Base-by-base conservation (phyloP, 2,113 vertebrate genomes). In the Zapus hudsonius region DNA sequence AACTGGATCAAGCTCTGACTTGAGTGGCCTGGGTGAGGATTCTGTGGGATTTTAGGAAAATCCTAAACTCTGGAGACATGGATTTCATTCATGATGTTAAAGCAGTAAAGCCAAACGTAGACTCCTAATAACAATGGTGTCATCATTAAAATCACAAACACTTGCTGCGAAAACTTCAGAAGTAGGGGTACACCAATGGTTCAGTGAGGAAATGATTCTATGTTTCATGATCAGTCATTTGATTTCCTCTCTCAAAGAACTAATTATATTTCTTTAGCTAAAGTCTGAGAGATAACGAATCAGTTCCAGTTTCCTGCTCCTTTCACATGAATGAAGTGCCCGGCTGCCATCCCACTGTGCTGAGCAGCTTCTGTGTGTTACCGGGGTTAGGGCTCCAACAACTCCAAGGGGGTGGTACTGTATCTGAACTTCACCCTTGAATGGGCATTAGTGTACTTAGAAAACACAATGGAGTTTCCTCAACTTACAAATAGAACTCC, bases 191-290 rank as follows among this genome's bases (percentile, higher is more conserved):
- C 7, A 38, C n/a, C 6, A 23, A 63, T 61, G 22, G 23, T 75
- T 89, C 23, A 40, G 64, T 66, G 69, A 64, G 55, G 19, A 94
- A n/a, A 25, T 19, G 80, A 19, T 80, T 87, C 17, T 15, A 74
- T 11, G 2, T 67, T 86, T 83, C 36, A 74, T 31, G 36, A 66
- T 84, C n/a, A n/a, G n/a, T n/a, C n/a, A n/a, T n/a, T n/a, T 57
- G 10, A 78, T 87, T 94, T 92, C 8, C 67, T 75, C 63, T 91
- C 47, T 94, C 29, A n/a, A 87, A 90, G 25, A 85, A 69, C 23
- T 64, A 55, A 73, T 76, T 84, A 84, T 90, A 36, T 25, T 84
- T 87, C 69, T 84, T 85, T 2, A 63, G 69, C 29, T 61, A 89
- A 89, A 89, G 17, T 7, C 59, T 70, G 27, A 52, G 38, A 86